phyloP scores from a whole-genome alignment of 2,888 invertebrate species.

The Zygothrica quintamaculata region DNA sequence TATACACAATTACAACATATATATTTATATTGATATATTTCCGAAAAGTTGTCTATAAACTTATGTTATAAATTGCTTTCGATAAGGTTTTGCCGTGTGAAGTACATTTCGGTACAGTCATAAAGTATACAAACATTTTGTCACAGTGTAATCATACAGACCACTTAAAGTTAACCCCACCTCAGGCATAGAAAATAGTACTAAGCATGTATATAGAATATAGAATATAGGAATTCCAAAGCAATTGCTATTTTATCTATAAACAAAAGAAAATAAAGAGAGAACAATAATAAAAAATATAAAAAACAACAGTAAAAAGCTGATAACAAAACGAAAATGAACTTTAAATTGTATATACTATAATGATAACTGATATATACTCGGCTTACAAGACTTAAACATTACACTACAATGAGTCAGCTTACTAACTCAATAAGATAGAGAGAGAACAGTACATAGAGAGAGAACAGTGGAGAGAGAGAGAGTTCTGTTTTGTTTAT shows the following conservation, averaged over 20 bases:
- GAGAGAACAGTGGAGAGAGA: no score
- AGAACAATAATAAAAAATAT: neutral
- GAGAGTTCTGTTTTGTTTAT: slow-evolving; percentile 1
- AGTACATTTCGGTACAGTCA: slow-evolving; percentile 9
- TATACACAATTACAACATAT: no score
- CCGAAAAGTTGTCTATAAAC: no score
- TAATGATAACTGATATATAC: slow-evolving; percentile 9
- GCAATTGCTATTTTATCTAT: slow-evolving; percentile 42
- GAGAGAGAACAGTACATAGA: no score
- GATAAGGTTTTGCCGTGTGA: no score
- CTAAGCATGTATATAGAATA: no score
- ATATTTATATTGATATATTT: no score
- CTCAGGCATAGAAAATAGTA: no score
- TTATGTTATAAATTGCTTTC: neutral
- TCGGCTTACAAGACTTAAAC: slow-evolving; percentile 1
- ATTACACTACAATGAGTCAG: slow-evolving; percentile 31
- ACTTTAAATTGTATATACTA: slow-evolving; percentile 50
- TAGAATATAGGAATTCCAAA: slow-evolving; percentile 37
- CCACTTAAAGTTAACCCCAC: slow-evolving; percentile 43
- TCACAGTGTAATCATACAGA: slow-evolving; percentile 28
- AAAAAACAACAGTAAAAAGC: slow-evolving; percentile 22
- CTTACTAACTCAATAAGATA: no score
- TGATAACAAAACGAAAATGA: slow-evolving; percentile 63
- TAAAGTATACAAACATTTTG: slow-evolving; percentile 24
- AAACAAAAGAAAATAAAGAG: slow-evolving; percentile 15